phyloP scores from a whole-genome alignment of 2,888 invertebrate genomes.

The Pseudoips prasinana region DNA sequence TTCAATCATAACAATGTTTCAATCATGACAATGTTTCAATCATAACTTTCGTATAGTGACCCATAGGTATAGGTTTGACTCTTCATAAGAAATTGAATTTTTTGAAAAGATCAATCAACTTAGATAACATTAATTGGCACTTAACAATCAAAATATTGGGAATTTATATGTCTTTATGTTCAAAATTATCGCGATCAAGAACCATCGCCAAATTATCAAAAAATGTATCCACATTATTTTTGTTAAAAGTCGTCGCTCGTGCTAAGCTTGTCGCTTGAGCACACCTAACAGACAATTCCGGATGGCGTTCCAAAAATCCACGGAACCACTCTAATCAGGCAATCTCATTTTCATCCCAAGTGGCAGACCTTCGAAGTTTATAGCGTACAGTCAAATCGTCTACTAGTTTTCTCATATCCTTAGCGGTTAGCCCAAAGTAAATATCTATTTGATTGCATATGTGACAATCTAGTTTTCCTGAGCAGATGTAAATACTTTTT shows the following conservation, averaged over 20 bases:
- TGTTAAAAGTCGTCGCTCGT: conserved; percentile 20
- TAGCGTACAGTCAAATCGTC: conserved; percentile 7
- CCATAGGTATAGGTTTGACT: no score
- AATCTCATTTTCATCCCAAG: conserved; percentile 4
- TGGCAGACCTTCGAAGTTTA: conserved; percentile 5
- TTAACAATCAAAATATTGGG: no score
- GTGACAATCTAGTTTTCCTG: no score
- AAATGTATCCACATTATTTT: conserved; percentile 1
- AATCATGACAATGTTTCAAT: no score
- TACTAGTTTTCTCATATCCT: conserved; percentile 6
- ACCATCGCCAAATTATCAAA: conserved; percentile 5
- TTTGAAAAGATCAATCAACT: no score
- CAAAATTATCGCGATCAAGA: conserved; percentile 22
- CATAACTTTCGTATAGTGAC: no score
- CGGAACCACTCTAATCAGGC: conserved; percentile 4
- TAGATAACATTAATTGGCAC: no score
- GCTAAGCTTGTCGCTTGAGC: conserved; percentile 24
- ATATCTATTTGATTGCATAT: no score
- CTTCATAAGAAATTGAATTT: no score
- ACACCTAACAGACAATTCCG: conserved; percentile 24
- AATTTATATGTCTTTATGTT: no score
- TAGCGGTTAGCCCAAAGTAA: conserved; percentile 12
- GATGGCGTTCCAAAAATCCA: conserved; percentile 8
- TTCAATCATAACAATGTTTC: no score
- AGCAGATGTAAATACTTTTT: no score